Evolutionary conservation across 2,797 vertebrate genomes (phyloP), one percentile per base, ranked within the genome.

Genomic region (Crypturellus tataupa): DNA sequence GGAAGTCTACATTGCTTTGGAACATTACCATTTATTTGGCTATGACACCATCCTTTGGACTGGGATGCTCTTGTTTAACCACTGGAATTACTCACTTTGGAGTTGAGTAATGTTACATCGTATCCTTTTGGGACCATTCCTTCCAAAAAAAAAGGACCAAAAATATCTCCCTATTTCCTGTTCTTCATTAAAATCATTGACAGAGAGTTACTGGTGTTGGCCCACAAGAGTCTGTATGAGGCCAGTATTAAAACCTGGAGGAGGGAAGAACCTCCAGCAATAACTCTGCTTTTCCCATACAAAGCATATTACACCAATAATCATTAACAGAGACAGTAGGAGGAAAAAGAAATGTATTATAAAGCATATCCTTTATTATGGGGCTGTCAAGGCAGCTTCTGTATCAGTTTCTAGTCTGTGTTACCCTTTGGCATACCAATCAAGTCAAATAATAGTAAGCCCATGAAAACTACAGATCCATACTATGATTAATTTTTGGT

Each of bases 81-180:
- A 85, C 80, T 83, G 63, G 72, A 90, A 89, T 93, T 90, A 92
- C 53, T 94, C 86, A 82, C n/a, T 87, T 94, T 65, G 69, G 91
- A 95, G 63, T 53, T 90, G 58, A 92, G 27, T 80, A 82, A 94
- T 62, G 23, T 82, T 93, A 9, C 83, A 65, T 65, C 6, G 11
- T 93, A 90, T 90, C 87, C 70, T 91, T 89, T 37, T 40, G 72
- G 60, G 58, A 29, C 47, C 10, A 70, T 70, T 73, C 37, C 64
- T 87, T 94, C 16, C 55, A 77, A 80, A 89, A 90, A 69, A 69
- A 83, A 87, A 92, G 15, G n/a, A 85, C 51, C 10, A 62, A 93
- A 93, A 92, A 75, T 72, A 44, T 76, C 42, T 86, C 23, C 25
- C 9, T 87, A 35, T 91, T 94, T 95, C 69, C 85, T 78, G 58